Percentiles rank a stretch among this genome's conserved stretches.
Evolutionary conservation across 2,888 invertebrate genomes (phyloP).

Genomic region (Nowickia ferox): DNA sequence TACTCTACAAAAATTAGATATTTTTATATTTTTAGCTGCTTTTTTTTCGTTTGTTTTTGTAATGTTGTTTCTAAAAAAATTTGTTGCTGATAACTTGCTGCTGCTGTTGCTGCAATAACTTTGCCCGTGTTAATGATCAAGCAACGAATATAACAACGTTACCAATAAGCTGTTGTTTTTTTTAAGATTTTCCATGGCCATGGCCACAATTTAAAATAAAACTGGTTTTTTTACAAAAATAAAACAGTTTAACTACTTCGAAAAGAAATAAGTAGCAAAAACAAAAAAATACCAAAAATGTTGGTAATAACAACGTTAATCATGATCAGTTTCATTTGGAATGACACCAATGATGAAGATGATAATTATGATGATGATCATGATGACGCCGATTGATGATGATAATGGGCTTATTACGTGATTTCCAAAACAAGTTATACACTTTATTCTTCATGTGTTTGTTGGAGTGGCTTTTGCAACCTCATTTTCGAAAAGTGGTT

Average conservation of each 20-base stretch:
- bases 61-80: background rate
- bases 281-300: constrained; percentile 36
- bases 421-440: constrained; percentile 61
- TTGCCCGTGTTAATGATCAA: constrained; percentile 67
- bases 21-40: constrained; percentile 11
- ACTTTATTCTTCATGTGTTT: constrained; percentile 42
- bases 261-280: constrained; percentile 8
- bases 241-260: constrained; percentile 51
- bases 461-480: constrained; percentile 26
- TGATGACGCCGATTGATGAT: constrained; percentile 28
- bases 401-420: constrained; percentile 70
- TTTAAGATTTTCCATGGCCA: constrained; percentile 74
- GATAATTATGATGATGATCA: constrained; percentile 26
- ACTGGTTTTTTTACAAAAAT: constrained; percentile 64
- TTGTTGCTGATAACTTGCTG: constrained; percentile 8
- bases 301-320: constrained; percentile 25
- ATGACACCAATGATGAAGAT: background rate
- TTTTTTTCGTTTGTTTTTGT: constrained; percentile 11
- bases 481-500: constrained; percentile 23
- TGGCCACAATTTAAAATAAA: constrained; percentile 69
- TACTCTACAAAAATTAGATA: background rate
- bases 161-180: constrained; percentile 69
- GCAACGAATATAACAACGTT: constrained; percentile 53
- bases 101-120: constrained; percentile 56
- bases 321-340: constrained; percentile 27